phyloP scores from a whole-genome alignment of 92 coral and sea anemone species.

The Nematostella vectensis region DNA sequence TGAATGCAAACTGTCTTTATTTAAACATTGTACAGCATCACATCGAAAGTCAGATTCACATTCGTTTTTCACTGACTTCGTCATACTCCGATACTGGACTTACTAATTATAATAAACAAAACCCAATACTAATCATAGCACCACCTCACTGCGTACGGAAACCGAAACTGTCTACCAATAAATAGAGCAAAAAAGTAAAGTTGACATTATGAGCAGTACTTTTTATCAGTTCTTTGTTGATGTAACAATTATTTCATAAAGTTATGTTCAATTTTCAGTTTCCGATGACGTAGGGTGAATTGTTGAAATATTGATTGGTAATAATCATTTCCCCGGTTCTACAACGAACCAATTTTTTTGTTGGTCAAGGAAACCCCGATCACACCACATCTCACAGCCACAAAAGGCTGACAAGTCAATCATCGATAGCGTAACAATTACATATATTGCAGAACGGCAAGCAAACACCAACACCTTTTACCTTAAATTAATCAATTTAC shows the following conservation, averaged over 20 bases:
- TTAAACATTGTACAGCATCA: constrained; percentile 7
- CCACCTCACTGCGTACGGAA: background rate
- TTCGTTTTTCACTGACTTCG: constrained; percentile 42
- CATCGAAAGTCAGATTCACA: constrained; percentile 47
- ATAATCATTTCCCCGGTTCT: constrained; percentile 19
- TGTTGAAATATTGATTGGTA: background rate
- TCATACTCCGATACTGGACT: constrained; percentile 13
- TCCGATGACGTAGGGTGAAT: background rate
- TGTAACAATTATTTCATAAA: no score
- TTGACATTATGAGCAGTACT: background rate
- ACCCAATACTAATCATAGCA: background rate
- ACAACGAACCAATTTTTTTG: constrained; percentile 23
- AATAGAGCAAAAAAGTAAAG: background rate
- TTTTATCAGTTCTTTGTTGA: no score
- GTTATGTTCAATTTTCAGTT: no score
- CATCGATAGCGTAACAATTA: constrained; percentile 3
- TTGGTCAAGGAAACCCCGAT: constrained; percentile 25
- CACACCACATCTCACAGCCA: constrained; percentile 12
- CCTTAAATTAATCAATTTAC: background rate
- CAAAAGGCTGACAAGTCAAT: constrained; percentile 14
- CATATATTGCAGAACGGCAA: background rate
- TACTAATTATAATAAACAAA: background rate
- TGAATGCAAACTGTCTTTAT: no score
- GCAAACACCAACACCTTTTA: background rate
- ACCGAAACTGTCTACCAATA: background rate